These are phyloP conservation scores for Sebastes diaconus DNA, from an alignment of 2,797 vertebrate species.

Conservation along the genomic window DNA sequence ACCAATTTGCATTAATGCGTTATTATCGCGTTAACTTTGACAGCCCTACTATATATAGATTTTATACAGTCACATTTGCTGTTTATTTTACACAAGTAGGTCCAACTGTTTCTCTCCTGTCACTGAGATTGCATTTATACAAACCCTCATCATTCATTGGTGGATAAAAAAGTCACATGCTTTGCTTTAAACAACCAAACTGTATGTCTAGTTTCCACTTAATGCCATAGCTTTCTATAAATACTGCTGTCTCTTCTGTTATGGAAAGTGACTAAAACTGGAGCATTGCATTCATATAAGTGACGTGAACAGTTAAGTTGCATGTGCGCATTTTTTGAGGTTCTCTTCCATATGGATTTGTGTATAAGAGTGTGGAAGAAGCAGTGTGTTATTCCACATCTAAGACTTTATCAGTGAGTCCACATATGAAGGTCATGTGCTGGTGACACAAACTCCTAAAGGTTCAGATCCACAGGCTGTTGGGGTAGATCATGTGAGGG, in stretches of 20 bases:
- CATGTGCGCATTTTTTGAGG: not conserved
- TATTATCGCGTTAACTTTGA: too few species aligned
- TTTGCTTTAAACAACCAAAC: not conserved
- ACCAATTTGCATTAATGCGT: too few species aligned
- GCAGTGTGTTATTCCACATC: not conserved
- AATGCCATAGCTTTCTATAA: not conserved
- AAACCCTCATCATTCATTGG: not conserved
- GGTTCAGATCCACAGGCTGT: not conserved
- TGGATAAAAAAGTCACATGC: not conserved
- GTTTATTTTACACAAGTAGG: not conserved
- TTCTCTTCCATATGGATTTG: not conserved
- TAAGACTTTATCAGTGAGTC: not conserved
- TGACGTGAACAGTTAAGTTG: not conserved
- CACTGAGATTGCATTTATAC: not conserved
- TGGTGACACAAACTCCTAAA: not conserved
- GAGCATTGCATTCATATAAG: not conserved
- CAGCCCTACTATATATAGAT: not conserved
- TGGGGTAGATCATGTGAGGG: not conserved
- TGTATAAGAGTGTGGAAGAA: not conserved
- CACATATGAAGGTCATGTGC: not conserved
- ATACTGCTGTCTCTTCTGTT: not conserved
- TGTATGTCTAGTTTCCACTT: not conserved
- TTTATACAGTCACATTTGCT: not conserved
- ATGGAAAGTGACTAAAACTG: not conserved
- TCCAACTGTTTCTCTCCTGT: not conserved